Evolutionary conservation across 2,113 vertebrate species (phyloP), one percentile per base, ranked within the genome.

Genomic region (Canis aureus): DNA sequence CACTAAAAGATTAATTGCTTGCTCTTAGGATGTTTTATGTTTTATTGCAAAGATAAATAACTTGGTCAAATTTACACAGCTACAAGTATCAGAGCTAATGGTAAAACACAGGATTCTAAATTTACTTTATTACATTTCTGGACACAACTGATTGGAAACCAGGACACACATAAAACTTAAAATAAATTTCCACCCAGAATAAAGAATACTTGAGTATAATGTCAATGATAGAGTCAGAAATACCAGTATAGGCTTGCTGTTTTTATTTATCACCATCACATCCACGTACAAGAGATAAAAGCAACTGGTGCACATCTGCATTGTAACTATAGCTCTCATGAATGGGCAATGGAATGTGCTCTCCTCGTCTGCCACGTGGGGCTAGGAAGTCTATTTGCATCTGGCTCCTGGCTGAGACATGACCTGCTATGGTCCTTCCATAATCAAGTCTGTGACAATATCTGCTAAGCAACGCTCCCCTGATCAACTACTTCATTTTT

Each of bases 21-120:
- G 60, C 27, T 82, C 82, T 91, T 83, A 79, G 60, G 62, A 79
- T 91, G 20, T 57, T 95, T 93, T 93, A 86, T 81, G 38, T 78
- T 87, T 87, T 91, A 94, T 43, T 64, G 20, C 86, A 83, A 93
- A 91, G 62, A 94, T 88, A 84, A 95, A 97, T 83, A 94, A 79
- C 55, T 71, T 91, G 55, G 49, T 83, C 74, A 93, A 78, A 82
- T 87, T 90, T 93, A 64, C 59, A 82, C 66, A 93, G 86, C 74
- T 76, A 57, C 82, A 81, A n/a, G 60, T 73, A 25, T 80, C 62
- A 91, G 43, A 91, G 62, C 59, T 95, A 82, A 91, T 19, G 89
- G 85, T 85, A 43, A 91, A 93, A 67, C 81, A 78, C 17, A 35
- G 35, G 19, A 93, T 66, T 95, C 53, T 83, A 38, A 94, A 67